Evolutionary conservation across 1,140 invertebrate species (phyloP), one percentile per base, ranked within the genome.

Genomic region (Stegodyphus dumicola): DNA sequence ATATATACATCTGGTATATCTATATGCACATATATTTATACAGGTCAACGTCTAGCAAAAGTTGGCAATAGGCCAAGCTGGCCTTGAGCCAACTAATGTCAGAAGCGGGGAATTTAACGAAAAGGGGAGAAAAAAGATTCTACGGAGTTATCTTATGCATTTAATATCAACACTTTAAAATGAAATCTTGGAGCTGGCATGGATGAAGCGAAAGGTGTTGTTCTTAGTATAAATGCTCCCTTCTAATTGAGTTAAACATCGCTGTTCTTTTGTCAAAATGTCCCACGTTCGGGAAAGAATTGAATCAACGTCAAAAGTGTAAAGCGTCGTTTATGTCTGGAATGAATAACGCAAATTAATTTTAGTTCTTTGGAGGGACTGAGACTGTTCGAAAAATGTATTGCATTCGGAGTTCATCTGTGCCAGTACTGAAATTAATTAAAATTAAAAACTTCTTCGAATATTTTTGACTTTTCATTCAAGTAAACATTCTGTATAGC

Each of bases 121-220:
- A 67, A 67, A 17, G n/a, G 17, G 17, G 6, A n/a, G 6, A 7
- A 7, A n/a, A 67, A 67, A 67, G 33, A 69, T 49, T 79, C 77
- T 85, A 67, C 74, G 56, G 67, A 56, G 73, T 76, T 76, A 56
- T 60, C 51, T 85, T 85, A 85, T 76, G 74, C 81, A 85, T 85
- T 85, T 74, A 85, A 85, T 85, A 85, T 76, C 81, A 85, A 85
- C 81, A 77, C 74, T 85, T 85, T 76, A 85, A 75, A 85, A 77
- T 56, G 65, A 53, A 75, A 83, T 66, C 56, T 75, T 75, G 53
- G 49, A 81, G n/a, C 71, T 74, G 80, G 17, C 48, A 49, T 13
- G 33, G 64, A 18, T 66, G 6, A 2, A n/a, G 11, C 65, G 71
- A 48, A 69, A 64, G 53, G 48, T 70, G 65, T 79, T 56, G 49